Base-by-base conservation (phyloP, 2,888 invertebrate species). In the Mayetiola destructor region DNA sequence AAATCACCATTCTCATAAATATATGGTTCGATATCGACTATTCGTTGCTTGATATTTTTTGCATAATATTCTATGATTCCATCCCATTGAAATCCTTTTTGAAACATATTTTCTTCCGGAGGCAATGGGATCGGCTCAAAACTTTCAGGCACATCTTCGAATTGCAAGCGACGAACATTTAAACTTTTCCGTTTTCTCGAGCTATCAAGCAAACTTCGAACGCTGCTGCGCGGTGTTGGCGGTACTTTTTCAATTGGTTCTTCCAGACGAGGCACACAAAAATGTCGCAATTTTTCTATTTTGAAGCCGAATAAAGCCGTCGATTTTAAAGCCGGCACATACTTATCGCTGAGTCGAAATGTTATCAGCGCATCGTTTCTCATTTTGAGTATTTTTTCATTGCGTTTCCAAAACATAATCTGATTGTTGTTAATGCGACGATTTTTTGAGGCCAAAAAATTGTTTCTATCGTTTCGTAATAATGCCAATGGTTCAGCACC, bases 401-500 rank as follows among this genome's bases (percentile, higher is more conserved):
- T 9, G 2, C 27, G n/a, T 20, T 66, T 64, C 57, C 69, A 67
- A 18, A 73, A 59, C 48, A 69, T 60, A n/a, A n/a, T n/a, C n/a
- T n/a, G n/a, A n/a, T n/a, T 27, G 48, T 48, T 48, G 48, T 48
- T n/a, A n/a, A n/a, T n/a, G n/a, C n/a, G n/a, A n/a, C n/a, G 48
- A 27, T 27, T 27, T 4, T n/a, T 23, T n/a, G 18, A n/a, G 27
- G n/a, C 48, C 48, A n/a, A 48, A 48, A n/a, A 2, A n/a, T 48
- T 48, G 14, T 27, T 48, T n/a, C n/a, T 84, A 1, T 88, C 87
- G 64, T 80, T 78, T 63, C 82, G 78, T 16, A 91, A 73, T 65
- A 85, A 83, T 61, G 88, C 85, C 36, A 79, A 70, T 0, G 94
- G 94, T 66, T 91, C 81, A 2, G 93, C 93, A 35, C 79, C 76